Conservation (phyloP, 1,140 invertebrate genomes). For the Drosophila tropicalis region DNA sequence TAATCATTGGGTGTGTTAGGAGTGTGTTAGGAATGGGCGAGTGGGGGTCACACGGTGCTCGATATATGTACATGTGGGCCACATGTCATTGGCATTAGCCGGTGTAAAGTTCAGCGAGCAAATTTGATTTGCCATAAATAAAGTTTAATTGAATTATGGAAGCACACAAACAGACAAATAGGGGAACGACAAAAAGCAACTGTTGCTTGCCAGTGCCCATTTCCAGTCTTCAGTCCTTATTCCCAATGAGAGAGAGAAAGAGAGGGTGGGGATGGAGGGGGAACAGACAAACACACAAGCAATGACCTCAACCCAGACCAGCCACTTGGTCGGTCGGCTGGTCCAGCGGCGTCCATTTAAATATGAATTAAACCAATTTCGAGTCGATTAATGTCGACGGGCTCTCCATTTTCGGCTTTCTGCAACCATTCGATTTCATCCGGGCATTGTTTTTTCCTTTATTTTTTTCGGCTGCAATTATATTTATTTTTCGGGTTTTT, state of each 20-base stretch:
- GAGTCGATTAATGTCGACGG: constrained; percentile 77
- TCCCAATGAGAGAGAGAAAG: background rate
- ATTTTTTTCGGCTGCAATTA: constrained; percentile 41
- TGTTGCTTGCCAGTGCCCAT: constrained; percentile 46
- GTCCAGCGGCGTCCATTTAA: constrained; percentile 60
- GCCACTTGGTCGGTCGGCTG: constrained; percentile 35
- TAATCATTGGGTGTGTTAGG: constrained; percentile 5
- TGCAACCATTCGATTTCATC: constrained; percentile 36
- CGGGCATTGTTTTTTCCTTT: constrained; percentile 46
- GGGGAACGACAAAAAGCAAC: constrained; percentile 35
- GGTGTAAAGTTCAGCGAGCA: constrained; percentile 40
- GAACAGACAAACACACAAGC: background rate
- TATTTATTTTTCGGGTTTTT: constrained; percentile 16
- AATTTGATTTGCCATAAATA: constrained; percentile 74
- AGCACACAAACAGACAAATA: constrained; percentile 30
- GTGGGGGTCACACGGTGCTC: constrained; percentile 35
- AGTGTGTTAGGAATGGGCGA: background rate
- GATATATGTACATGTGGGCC: background rate
- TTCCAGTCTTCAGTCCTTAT: background rate
- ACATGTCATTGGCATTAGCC: constrained; percentile 33
- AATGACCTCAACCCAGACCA: constrained; percentile 22
- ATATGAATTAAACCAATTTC: constrained; percentile 79
- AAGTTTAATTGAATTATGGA: constrained; percentile 74
- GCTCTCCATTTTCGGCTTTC: constrained; percentile 41
- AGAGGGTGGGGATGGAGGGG: no score